These are phyloP conservation scores for Scleropages formosus DNA, from an alignment of 2,797 vertebrate species.

Conservation along the genomic window DNA sequence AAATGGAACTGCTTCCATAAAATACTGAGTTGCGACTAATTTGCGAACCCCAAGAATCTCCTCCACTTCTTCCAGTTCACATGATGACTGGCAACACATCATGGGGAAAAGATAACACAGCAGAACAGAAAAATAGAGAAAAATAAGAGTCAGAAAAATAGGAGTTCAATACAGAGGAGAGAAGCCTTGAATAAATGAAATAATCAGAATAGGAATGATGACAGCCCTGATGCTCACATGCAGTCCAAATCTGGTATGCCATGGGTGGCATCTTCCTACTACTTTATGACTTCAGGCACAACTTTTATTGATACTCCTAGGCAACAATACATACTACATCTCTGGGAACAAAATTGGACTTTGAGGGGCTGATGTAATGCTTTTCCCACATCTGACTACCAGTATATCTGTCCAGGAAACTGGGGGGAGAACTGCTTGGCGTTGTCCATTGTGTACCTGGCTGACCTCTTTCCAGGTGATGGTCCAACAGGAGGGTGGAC, in stretches of 20 bases:
- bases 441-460: not conserved
- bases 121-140: not conserved
- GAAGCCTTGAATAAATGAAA: constrained; percentile 28
- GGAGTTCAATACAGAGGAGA: constrained; percentile 21
- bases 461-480: not conserved
- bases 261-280: constrained; percentile 50
- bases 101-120: constrained; percentile 11
- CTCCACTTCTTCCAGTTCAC: not conserved
- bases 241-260: constrained; percentile 60
- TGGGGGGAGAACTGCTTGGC: not conserved
- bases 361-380: constrained; percentile 8
- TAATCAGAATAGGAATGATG: constrained; percentile 35
- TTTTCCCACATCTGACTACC: not conserved
- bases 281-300: constrained; percentile 53
- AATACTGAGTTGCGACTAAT: no score
- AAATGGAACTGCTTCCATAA: no score
- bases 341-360: no score
- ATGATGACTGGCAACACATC: not conserved
- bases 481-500: not conserved
- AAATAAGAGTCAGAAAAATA: not conserved
- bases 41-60: not conserved
- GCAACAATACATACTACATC: constrained; percentile 51
- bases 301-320: constrained; percentile 54
- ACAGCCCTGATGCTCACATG: constrained; percentile 49
- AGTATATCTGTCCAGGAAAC: not conserved